Evolutionary conservation across 1,140 invertebrate species (phyloP), one percentile per base, ranked within the genome.

Genomic region (Hylaeus anthracinus): DNA sequence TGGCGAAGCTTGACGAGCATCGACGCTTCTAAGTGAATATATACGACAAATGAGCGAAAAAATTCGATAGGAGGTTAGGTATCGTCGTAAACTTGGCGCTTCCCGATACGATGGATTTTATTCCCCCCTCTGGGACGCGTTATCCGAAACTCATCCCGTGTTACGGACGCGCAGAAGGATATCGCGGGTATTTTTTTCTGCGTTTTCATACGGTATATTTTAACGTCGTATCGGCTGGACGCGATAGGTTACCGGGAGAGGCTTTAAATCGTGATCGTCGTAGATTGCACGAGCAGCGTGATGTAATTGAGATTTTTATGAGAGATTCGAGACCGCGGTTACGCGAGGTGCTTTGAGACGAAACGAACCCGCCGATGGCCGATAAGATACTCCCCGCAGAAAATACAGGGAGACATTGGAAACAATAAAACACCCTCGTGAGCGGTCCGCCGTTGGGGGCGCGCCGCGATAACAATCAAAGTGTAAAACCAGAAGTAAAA

Each of bases 11-110:
- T 26, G 26, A 26, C 26, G 26, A 26, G 26, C 26, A 26, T 26
- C 26, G 26, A 26, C 26, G 26, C 26, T 26, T 26, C 26, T 0
- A 26, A 26, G 26, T 26, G 26, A 26, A 26, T 26, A 26, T 26
- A 26, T 26, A 26, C 26, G 26, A 26, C 26, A 67, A 67, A 67
- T 67, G 45, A 45, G 45, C 51, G 65, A 67, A 51, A 67, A 67
- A 26, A 26, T 67, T 67, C 65, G 65, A 67, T 67, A 67, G 65
- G 65, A 67, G 65, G 65, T 53, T 51, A n/a, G 65, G 65, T 67
- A 67, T 67, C 15, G 45, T 67, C 65, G 65, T 67, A 67, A 67
- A 67, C 65, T 67, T 45, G 15, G 45, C 65, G 65, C 26, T 9
- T 3, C 56, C 65, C 65, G 65, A 67, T 67, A 67, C 26, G 65